A percentile compares a stretch with the other conserved stretches of the same genome.
Conservation (phyloP, 2,113 vertebrate species). For the Trochalopteron elliotii region DNA sequence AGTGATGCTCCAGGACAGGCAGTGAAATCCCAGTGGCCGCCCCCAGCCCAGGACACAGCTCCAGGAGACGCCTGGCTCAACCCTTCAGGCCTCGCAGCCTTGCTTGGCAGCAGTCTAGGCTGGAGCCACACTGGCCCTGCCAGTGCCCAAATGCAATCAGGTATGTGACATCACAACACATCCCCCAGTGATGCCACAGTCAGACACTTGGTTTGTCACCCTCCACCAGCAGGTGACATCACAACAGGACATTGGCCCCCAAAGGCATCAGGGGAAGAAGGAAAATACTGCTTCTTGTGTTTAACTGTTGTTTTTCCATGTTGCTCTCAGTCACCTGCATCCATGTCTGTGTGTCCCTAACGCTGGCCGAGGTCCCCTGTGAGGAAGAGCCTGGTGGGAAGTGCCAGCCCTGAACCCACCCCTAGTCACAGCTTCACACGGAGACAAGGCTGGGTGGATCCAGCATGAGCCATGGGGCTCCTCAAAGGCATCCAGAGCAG, state of each 20-base stretch:
- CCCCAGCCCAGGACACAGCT: not conserved
- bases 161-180: not conserved
- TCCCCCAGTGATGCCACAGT: too few relatives aligned
- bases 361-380: fast-evolving
- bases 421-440: fast-evolving
- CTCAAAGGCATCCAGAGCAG: not conserved
- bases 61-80: fast-evolving
- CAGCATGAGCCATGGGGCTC: fast-evolving
- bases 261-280: not conserved
- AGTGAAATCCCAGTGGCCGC: not conserved
- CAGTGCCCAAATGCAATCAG: fast-evolving
- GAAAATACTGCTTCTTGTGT: not conserved
- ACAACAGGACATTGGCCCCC: not conserved
- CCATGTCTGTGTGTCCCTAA: not conserved
- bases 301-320: not conserved
- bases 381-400: not conserved
- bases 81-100: not conserved
- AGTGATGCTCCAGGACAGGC: fast-evolving
- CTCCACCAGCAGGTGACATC: not conserved
- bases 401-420: not conserved
- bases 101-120: not conserved
- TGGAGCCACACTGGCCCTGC: not conserved
- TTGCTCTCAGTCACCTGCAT: not conserved
- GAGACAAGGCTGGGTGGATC: not conserved
- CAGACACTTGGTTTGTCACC: not conserved